Evolutionary conservation across 2,113 vertebrate species (phyloP).

Genomic region (Grammomys surdaster): DNA sequence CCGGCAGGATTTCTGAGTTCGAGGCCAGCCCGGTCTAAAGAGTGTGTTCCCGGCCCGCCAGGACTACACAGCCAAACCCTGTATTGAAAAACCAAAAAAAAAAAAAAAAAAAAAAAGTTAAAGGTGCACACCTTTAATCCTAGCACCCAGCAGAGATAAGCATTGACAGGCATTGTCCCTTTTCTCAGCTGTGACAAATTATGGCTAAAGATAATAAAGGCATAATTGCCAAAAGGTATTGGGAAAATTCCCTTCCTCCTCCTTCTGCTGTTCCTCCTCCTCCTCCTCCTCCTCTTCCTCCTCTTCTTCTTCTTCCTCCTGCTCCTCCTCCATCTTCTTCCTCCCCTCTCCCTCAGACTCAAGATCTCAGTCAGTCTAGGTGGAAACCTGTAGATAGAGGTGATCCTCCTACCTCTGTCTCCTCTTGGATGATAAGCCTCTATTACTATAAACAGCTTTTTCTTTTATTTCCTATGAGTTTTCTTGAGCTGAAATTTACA

Average conservation of each 20-base stretch:
- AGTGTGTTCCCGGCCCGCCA: too few species aligned
- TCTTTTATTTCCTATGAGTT: neutral
- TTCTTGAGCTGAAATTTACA: conserved; percentile 50
- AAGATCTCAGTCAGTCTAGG: neutral
- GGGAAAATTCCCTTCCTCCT: neutral
- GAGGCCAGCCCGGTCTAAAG: too few species aligned
- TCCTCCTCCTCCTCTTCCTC: neutral
- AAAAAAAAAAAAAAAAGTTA: neutral
- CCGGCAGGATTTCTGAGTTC: too few species aligned
- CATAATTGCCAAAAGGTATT: neutral
- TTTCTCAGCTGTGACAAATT: neutral
- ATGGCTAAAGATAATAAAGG: neutral
- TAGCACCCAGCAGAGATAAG: too few species aligned
- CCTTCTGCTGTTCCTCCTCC: too few species aligned
- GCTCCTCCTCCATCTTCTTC: neutral
- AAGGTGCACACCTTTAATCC: too few species aligned
- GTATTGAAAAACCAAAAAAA: neutral
- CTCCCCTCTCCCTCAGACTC: neutral
- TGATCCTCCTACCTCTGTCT: neutral
- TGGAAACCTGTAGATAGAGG: neutral
- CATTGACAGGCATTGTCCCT: neutral
- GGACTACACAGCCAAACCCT: too few species aligned
- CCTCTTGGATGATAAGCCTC: neutral
- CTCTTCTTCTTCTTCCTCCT: too few species aligned
- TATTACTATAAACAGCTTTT: neutral